Evolutionary conservation across 2,797 vertebrate genomes (phyloP).

Genomic region (Fistularia commersonii): DNA sequence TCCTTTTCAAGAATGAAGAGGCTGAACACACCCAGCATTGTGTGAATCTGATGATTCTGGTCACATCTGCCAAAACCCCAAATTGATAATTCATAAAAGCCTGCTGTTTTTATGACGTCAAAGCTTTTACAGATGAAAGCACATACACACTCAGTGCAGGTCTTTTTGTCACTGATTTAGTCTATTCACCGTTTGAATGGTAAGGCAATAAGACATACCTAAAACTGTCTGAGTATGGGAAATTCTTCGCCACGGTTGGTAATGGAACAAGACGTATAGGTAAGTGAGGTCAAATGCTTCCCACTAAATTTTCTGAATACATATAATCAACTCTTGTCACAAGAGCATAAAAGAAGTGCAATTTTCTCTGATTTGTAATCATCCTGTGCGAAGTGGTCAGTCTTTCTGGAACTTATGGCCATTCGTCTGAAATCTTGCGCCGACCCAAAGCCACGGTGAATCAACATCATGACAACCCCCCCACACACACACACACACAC

Average conservation of each 20-base stretch:
- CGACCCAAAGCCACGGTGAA: constrained; percentile 3
- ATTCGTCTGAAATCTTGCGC: constrained; percentile 22
- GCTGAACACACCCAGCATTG: neutral
- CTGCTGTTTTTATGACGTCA: no score
- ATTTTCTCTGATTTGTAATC: constrained; percentile 26
- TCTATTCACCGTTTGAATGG: no score
- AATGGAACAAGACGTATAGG: constrained; percentile 1
- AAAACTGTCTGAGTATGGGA: no score
- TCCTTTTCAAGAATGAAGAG: neutral
- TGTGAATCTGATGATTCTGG: neutral
- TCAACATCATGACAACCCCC: constrained; percentile 17
- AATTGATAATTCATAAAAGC: neutral
- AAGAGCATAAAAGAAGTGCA: constrained; percentile 43
- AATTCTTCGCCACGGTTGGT: no score
- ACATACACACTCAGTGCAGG: no score
- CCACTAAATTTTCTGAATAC: constrained; percentile 24
- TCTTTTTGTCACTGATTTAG: no score
- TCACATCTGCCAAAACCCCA: neutral
- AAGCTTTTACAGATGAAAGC: no score
- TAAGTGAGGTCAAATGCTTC: constrained; percentile 20
- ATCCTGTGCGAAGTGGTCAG: constrained; percentile 15
- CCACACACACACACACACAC: no score
- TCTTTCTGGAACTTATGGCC: constrained; percentile 36
- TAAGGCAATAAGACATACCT: no score
- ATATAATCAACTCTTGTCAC: constrained; percentile 19